Percentiles rank a stretch among this genome's conserved stretches.
Evolutionary conservation across 2,888 invertebrate species (phyloP).

Genomic region (Scrobipalpa costella): DNA sequence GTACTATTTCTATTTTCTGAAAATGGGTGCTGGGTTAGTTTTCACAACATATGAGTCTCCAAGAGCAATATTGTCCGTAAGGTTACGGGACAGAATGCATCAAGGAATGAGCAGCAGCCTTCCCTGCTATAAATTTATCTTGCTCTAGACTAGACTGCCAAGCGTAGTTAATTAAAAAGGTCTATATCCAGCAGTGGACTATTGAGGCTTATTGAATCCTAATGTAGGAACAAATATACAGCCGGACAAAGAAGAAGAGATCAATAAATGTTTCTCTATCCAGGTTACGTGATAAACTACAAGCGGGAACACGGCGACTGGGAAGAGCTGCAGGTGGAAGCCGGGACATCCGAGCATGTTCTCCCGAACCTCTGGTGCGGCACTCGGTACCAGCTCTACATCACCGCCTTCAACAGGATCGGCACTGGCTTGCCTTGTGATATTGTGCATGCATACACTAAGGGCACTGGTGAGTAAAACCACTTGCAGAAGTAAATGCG

Average conservation of each 20-base stretch:
- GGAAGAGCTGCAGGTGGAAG: slow-evolving; percentile 94
- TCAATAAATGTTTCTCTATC: slow-evolving; percentile 21
- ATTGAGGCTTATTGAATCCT: too few relatives aligned
- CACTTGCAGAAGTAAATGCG: neutral
- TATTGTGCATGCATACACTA: slow-evolving; percentile 91
- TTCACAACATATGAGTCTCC: too few relatives aligned
- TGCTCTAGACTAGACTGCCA: too few relatives aligned
- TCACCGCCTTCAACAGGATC: slow-evolving; percentile 94
- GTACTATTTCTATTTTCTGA: too few relatives aligned
- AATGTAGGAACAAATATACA: too few relatives aligned
- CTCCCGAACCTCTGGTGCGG: slow-evolving; percentile 93
- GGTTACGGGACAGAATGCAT: too few relatives aligned
- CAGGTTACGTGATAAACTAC: slow-evolving; percentile 94
- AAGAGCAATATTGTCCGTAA: too few relatives aligned
- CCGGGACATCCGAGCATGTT: slow-evolving; percentile 89
- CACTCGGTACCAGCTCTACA: slow-evolving; percentile 92
- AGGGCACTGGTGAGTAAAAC: slow-evolving; percentile 84
- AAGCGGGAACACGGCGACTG: slow-evolving; percentile 94
- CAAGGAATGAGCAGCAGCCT: too few relatives aligned
- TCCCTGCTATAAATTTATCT: too few relatives aligned
- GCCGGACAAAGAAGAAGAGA: neutral
- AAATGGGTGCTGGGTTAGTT: too few relatives aligned
- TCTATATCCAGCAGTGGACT: too few relatives aligned
- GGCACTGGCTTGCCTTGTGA: slow-evolving; percentile 94
- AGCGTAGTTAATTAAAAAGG: too few relatives aligned